Base-by-base conservation (phyloP, 2,888 invertebrate genomes). In the Aproaerema taeniolella region DNA sequence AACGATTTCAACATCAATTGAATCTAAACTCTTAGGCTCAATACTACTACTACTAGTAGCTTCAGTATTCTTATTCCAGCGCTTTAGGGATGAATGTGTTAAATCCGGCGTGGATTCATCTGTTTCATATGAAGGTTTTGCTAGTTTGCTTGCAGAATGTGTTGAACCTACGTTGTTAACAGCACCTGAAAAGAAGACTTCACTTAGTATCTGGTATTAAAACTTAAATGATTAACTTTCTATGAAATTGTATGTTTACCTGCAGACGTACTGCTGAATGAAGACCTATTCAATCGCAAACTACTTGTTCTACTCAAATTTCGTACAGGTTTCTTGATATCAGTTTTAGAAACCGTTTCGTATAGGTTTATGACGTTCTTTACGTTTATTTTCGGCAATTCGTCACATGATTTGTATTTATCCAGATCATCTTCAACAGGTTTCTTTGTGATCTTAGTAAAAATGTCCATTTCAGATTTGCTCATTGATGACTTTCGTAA, bases 391-490 rank as follows among this genome's bases (percentile, higher is more conserved):
- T 76, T 81, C 16, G 83, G 85, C 30, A 86, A 59, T 53, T 85
- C 81, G 40, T 83, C 83, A 44, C 64, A 85, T 9, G 86, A 86
- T 48, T 79, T 82, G 47, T 83, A 67, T 62, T 76, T 81, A 34
- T 82, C 77, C 31, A 81, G 58, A 39, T 70, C 65, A 33, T 72
- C 68, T 17, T 72, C 65, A 25, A 50, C 46, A 9, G 53, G 34
- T 39, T 60, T 61, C 36, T 46, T 55, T 37, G 64, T 49, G n/a
- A 61, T 47, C 65, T 80, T 86, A 40, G 63, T 83, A 38, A 85
- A 86, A 51, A 86, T 79, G 41, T 86, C 86, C 83, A 80, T 82
- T 65, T 86, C 86, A 13, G 86, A 86, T 58, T 75, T 85, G 47
- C 86, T 86, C n/a, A 78, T 70, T 8, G 74, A 75, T 33, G 67